Conservation (phyloP, 2,797 vertebrate species). For the Notamacropus eugenii region DNA sequence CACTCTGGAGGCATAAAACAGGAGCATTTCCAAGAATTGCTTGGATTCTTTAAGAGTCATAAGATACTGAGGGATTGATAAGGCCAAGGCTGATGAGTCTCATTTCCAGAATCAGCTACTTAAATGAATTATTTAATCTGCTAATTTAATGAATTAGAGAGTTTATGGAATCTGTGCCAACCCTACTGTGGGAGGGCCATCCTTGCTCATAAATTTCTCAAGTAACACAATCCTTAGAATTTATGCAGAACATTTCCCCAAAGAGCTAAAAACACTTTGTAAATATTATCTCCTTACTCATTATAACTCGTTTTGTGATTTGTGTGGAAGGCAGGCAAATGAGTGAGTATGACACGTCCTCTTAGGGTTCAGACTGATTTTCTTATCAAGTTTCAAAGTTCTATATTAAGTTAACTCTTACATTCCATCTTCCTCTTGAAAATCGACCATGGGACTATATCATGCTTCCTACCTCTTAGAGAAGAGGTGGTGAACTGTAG, state of each 20-base stretch:
- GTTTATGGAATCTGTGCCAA: background rate
- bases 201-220: conserved; percentile 18
- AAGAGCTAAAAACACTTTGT: background rate
- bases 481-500: background rate
- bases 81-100: background rate
- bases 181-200: background rate
- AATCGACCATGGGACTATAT: background rate
- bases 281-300: background rate
- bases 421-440: background rate
- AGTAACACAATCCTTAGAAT: background rate
- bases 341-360: fast-evolving
- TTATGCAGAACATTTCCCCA: background rate
- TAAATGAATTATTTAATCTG: background rate
- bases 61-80: background rate
- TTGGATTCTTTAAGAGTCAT: background rate
- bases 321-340: background rate
- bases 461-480: background rate
- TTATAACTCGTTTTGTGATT: background rate
- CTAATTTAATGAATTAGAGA: background rate
- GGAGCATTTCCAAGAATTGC: background rate
- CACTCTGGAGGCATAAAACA: background rate
- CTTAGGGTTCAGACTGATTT: background rate
- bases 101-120: conserved; percentile 14
- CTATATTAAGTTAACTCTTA: background rate
- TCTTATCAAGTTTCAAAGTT: background rate